Evolutionary conservation across 1,140 invertebrate genomes (phyloP).

Genomic region (Cecropterus lyciades): DNA sequence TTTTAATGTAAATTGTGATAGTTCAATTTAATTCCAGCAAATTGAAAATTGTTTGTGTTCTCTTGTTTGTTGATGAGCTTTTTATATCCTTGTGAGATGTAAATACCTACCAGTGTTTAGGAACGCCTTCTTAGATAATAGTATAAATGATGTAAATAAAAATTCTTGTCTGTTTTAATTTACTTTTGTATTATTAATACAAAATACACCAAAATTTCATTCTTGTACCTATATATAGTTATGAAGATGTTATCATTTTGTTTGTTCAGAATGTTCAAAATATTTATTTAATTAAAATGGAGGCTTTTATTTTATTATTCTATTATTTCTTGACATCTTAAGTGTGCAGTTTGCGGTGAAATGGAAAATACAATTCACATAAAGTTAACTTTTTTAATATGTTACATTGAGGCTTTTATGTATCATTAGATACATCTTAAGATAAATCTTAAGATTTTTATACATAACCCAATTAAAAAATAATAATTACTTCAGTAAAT

Average conservation of each 20-base stretch:
- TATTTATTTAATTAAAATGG: conserved; percentile 48
- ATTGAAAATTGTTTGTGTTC: conserved; percentile 14
- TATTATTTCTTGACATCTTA: conserved; percentile 2
- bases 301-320: conserved; percentile 22
- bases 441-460: no score
- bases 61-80: conserved; percentile 34
- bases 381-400: no score
- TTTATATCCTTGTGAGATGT: conserved; percentile 49
- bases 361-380: no score
- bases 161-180: conserved; percentile 34
- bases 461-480: no score
- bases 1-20: conserved; percentile 44
- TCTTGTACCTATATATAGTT: conserved; percentile 44
- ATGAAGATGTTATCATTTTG: conserved; percentile 47
- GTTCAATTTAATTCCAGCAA: conserved; percentile 5
- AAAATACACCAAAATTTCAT: conserved; percentile 43
- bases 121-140: conserved; percentile 75
- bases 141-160: conserved; percentile 63
- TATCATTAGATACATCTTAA: no score
- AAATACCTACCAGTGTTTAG: conserved; percentile 64
- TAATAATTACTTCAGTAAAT: no score
- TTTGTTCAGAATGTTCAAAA: conserved; percentile 41
- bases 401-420: no score
- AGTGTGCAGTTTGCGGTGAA: background rate
- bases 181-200: conserved; percentile 49